Evolutionary conservation across 2,888 invertebrate genomes (phyloP).

Genomic region (Priocnemis perturbator): DNA sequence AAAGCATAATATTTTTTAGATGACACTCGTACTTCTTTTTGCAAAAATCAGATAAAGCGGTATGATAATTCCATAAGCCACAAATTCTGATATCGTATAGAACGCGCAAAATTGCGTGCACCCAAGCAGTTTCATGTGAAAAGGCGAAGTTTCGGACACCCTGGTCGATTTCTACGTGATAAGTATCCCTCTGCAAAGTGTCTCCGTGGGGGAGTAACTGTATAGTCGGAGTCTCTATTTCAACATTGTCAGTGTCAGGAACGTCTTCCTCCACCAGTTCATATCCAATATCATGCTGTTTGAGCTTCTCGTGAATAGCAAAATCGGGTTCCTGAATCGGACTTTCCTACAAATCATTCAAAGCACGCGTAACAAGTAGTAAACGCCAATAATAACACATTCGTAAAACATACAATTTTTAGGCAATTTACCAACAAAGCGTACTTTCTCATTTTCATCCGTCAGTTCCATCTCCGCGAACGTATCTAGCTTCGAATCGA

Average conservation of each 20-base stretch:
- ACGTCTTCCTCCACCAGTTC: slow-evolving; percentile 20
- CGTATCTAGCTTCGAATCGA: background rate
- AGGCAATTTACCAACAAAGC: no score
- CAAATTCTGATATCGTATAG: slow-evolving; percentile 42
- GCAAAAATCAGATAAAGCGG: background rate
- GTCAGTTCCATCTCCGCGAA: background rate
- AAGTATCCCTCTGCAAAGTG: slow-evolving; percentile 30
- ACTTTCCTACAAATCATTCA: no score
- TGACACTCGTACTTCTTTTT: slow-evolving; percentile 30
- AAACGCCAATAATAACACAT: no score
- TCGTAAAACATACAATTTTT: no score
- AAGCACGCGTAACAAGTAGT: no score
- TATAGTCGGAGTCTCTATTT: background rate
- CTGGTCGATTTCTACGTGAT: slow-evolving; percentile 25
- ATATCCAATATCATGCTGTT: slow-evolving; percentile 40
- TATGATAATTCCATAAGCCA: slow-evolving; percentile 27
- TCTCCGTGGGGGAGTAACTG: slow-evolving; percentile 56
- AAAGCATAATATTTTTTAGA: slow-evolving; percentile 18
- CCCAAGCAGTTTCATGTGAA: slow-evolving; percentile 20
- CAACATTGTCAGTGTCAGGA: background rate
- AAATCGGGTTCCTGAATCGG: no score
- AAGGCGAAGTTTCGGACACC: slow-evolving; percentile 19
- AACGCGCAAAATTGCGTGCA: slow-evolving; percentile 29
- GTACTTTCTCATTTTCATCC: background rate
- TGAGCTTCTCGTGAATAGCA: slow-evolving; percentile 30